A percentile compares a stretch with the other conserved stretches of the same genome.
Conservation (phyloP, 2,888 invertebrate genomes). For the Tachystola acroxantha region DNA sequence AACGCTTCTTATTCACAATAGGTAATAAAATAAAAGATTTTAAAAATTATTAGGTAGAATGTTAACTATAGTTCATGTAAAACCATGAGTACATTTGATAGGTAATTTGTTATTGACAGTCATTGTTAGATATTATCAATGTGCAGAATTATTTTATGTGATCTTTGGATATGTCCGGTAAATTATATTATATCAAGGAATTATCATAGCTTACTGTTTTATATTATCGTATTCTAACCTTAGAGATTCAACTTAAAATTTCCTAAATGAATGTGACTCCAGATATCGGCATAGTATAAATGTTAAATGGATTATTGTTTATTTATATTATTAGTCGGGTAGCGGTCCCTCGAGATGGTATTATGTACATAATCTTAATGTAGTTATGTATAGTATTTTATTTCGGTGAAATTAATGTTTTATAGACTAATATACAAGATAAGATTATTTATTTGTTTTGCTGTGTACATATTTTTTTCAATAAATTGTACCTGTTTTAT, state of each 20-base stretch:
- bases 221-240: constrained; percentile 63
- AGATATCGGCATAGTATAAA: constrained; percentile 67
- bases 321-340: constrained; percentile 59
- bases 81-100: constrained; percentile 52
- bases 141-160: constrained; percentile 59
- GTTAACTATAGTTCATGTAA: constrained; percentile 47
- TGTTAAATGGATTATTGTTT: constrained; percentile 73
- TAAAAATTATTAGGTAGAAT: constrained; percentile 57
- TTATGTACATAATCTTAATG: constrained; percentile 74
- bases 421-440: constrained; percentile 78
- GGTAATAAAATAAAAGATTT: constrained; percentile 48
- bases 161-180: constrained; percentile 56
- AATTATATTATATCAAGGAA: constrained; percentile 46
- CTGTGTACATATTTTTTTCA: constrained; percentile 79
- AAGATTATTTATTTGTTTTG: constrained; percentile 79
- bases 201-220: constrained; percentile 69
- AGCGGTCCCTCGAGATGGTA: constrained; percentile 66
- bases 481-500: constrained; percentile 79
- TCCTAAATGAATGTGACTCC: constrained; percentile 61
- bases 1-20: constrained; percentile 65
- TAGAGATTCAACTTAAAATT: constrained; percentile 61
- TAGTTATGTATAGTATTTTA: constrained; percentile 78
- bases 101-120: constrained; percentile 63
- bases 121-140: constrained; percentile 65
- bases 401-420: constrained; percentile 78